A percentile compares a stretch with the other conserved stretches of the same genome.
Evolutionary conservation across 2,888 invertebrate genomes (phyloP).

Genomic region (Eupelmus urozonus): DNA sequence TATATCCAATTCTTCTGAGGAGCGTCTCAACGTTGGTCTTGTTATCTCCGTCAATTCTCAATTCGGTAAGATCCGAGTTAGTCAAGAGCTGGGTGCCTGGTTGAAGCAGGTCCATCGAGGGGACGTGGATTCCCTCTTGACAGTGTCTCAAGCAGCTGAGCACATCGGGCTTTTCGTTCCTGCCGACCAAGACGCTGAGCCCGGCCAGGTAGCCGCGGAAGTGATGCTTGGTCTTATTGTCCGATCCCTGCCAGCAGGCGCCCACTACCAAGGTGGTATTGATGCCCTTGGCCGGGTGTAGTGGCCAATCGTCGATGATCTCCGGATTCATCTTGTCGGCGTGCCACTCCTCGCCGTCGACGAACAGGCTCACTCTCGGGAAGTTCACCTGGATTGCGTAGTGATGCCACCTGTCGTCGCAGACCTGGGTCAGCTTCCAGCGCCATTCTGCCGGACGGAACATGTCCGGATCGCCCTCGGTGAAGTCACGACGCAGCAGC

Average conservation of each 20-base stretch:
- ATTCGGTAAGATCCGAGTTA: conserved; percentile 89
- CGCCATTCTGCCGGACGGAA: conserved; percentile 99
- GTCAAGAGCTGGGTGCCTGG: conserved; percentile 88
- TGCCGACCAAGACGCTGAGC: conserved; percentile 87
- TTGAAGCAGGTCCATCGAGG: conserved; percentile 85
- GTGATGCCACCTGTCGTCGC: conserved; percentile 99
- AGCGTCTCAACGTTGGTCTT: conserved; percentile 93
- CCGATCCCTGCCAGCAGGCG: conserved; percentile 98
- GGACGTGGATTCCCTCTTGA: conserved; percentile 84
- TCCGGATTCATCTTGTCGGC: conserved; percentile 90
- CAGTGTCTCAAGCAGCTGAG: conserved; percentile 89
- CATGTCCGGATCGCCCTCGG: conserved; percentile 94
- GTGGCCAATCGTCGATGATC: conserved; percentile 99
- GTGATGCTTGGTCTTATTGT: conserved; percentile 93
- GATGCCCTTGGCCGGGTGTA: conserved; percentile 95
- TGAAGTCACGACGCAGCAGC: conserved; percentile 92
- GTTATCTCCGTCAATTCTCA: conserved; percentile 94
- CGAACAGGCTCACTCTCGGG: conserved; percentile 91
- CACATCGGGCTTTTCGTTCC: conserved; percentile 86
- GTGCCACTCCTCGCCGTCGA: conserved; percentile 89
- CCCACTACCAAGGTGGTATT: conserved; percentile 96
- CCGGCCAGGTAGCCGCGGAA: conserved; percentile 94
- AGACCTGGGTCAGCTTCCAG: conserved; percentile 96
- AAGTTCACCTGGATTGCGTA: conserved; percentile 96
- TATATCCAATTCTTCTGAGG: conserved; percentile 92